Percentiles rank a stretch among this genome's conserved stretches.
Evolutionary conservation across 2,113 vertebrate species (phyloP).

Genomic region (Protobothrops mucrosquamatus): DNA sequence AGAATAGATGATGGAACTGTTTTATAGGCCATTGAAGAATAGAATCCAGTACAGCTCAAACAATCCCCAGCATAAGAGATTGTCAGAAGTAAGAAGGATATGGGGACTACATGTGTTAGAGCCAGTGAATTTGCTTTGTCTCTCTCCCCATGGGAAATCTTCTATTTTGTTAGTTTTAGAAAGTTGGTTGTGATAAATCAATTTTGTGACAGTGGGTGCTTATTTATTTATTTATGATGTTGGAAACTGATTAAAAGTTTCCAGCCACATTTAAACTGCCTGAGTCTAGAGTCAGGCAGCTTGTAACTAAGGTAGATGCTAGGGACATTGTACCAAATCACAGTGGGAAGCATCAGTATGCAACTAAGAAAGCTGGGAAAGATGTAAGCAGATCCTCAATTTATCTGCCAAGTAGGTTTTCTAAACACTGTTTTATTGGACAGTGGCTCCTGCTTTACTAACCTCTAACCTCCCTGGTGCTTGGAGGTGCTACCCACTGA

Average conservation of each 20-base stretch:
- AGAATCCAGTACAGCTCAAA: neutral
- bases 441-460: conserved; percentile 84
- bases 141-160: conserved; percentile 62
- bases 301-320: conserved; percentile 39
- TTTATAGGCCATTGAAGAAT: neutral
- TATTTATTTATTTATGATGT: conserved; percentile 72
- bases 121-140: conserved; percentile 52
- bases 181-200: conserved; percentile 57
- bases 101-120: conserved; percentile 48
- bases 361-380: conserved; percentile 64
- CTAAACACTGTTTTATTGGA: conserved; percentile 79
- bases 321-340: conserved; percentile 53
- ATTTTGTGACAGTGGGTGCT: conserved; percentile 64
- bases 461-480: conserved; percentile 75
- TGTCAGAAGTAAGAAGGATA: neutral
- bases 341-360: conserved; percentile 54
- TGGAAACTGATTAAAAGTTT: conserved; percentile 69
- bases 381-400: conserved; percentile 69
- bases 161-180: conserved; percentile 56
- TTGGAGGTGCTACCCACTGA: conserved; percentile 70
- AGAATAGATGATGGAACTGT: neutral
- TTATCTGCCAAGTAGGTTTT: conserved; percentile 69
- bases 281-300: conserved; percentile 50
- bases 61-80: neutral
- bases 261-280: conserved; percentile 51